Evolutionary conservation across 2,888 invertebrate species (phyloP).

Genomic region (Cheilosia impressa): DNA sequence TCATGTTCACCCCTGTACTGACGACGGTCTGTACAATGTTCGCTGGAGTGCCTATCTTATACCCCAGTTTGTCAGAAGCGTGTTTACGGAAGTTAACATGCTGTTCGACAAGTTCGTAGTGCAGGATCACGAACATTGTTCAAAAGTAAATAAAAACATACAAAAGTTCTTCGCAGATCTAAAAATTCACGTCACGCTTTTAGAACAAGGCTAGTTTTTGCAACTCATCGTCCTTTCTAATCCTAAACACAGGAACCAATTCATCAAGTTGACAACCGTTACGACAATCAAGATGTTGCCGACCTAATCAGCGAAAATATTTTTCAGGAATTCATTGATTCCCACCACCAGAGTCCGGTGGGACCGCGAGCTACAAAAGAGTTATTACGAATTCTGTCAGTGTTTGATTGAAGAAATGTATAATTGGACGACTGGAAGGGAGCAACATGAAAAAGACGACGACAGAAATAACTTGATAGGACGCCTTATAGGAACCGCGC

Average conservation of each 20-base stretch:
- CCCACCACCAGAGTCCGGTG: constrained; percentile 44
- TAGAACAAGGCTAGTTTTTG: constrained; percentile 45
- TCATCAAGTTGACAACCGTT: constrained; percentile 72
- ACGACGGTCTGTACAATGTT: constrained; percentile 7
- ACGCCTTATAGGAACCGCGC: constrained; percentile 12
- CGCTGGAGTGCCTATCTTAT: neutral
- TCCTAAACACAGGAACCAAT: constrained; percentile 68
- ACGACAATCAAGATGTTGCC: constrained; percentile 58
- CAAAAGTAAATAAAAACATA: neutral
- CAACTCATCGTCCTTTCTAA: constrained; percentile 33
- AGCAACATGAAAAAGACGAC: neutral
- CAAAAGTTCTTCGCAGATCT: neutral
- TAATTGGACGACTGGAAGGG: constrained; percentile 43
- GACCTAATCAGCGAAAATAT: constrained; percentile 66
- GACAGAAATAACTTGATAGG: constrained; percentile 9
- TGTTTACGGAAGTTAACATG: constrained; percentile 65
- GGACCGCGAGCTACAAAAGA: constrained; percentile 21
- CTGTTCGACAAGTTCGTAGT: constrained; percentile 15
- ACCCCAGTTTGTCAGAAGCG: constrained; percentile 23
- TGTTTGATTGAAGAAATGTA: constrained; percentile 47
- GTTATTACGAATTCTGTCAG: constrained; percentile 56
- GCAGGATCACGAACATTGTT: neutral
- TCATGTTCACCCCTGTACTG: constrained; percentile 35
- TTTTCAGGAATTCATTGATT: constrained; percentile 73
- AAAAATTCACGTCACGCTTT: constrained; percentile 47